A percentile compares a stretch with the other conserved stretches of the same genome.
These are phyloP conservation scores for Glaucomys volans DNA, from an alignment of 2,113 vertebrate genomes.

Conservation along the genomic window DNA sequence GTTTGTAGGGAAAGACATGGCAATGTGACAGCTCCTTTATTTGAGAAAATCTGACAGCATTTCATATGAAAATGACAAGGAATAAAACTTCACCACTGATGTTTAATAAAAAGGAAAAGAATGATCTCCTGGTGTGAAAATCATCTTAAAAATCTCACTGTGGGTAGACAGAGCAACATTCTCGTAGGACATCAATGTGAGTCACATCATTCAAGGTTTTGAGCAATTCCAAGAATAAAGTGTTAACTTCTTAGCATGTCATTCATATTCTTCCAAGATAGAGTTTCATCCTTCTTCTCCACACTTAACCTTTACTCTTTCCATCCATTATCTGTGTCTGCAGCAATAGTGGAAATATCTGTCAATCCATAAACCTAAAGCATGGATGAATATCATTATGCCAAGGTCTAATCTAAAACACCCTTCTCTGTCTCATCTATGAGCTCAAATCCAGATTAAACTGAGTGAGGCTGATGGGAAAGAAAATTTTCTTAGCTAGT, in stretches of 20 bases:
- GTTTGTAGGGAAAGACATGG: conserved; percentile 6
- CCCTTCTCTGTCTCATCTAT: neutral
- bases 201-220: neutral
- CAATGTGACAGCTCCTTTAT: conserved; percentile 1
- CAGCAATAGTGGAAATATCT: neutral
- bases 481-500: neutral
- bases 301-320: neutral
- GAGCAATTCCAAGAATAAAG: neutral
- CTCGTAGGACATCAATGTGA: neutral
- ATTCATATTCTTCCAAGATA: neutral
- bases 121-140: neutral
- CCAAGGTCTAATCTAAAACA: neutral
- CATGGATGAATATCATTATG: neutral
- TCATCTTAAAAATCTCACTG: neutral
- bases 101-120: conserved; percentile 34
- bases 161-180: neutral
- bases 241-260: neutral
- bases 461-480: neutral
- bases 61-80: conserved; percentile 23
- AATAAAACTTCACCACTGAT: neutral
- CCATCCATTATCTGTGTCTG: neutral
- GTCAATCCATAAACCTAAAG: neutral
- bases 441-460: neutral
- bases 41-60: conserved; percentile 23
- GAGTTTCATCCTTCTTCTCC: neutral